Evolutionary conservation across 2,797 vertebrate species (phyloP).

Genomic region (Liparis tanakae): DNA sequence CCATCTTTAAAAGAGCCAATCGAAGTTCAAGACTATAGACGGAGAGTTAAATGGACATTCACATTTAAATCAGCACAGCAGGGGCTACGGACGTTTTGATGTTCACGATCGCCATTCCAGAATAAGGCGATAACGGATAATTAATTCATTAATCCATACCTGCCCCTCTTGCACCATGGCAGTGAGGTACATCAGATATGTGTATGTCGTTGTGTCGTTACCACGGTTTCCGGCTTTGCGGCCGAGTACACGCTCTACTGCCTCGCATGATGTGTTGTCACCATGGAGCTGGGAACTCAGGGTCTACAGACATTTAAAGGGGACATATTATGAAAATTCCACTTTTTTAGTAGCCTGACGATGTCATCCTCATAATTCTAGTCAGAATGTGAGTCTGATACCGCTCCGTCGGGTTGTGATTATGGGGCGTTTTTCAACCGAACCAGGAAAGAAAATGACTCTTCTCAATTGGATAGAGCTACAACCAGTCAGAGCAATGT

Average conservation of each 20-base stretch:
- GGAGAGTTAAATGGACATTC: background rate
- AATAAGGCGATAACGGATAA: background rate
- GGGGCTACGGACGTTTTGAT: background rate
- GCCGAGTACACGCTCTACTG: background rate
- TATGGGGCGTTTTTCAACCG: too few relatives aligned
- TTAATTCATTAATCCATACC: background rate
- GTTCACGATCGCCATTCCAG: background rate
- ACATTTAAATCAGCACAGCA: background rate
- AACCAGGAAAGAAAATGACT: too few relatives aligned
- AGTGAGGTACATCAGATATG: background rate
- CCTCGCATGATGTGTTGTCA: background rate
- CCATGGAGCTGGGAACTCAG: background rate
- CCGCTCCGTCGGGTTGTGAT: too few relatives aligned
- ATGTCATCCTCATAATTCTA: too few relatives aligned
- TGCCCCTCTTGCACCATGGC: background rate
- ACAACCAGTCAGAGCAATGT: too few relatives aligned
- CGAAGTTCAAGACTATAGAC: background rate
- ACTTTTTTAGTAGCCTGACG: too few relatives aligned
- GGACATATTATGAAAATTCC: too few relatives aligned
- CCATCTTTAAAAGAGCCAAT: conserved; percentile 1
- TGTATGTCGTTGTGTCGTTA: background rate
- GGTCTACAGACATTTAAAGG: background rate
- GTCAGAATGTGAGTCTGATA: too few relatives aligned
- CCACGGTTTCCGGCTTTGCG: background rate
- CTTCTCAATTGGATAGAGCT: too few relatives aligned